Evolutionary conservation across 2,113 vertebrate species (phyloP).

Genomic region (Dipodomys merriami): DNA sequence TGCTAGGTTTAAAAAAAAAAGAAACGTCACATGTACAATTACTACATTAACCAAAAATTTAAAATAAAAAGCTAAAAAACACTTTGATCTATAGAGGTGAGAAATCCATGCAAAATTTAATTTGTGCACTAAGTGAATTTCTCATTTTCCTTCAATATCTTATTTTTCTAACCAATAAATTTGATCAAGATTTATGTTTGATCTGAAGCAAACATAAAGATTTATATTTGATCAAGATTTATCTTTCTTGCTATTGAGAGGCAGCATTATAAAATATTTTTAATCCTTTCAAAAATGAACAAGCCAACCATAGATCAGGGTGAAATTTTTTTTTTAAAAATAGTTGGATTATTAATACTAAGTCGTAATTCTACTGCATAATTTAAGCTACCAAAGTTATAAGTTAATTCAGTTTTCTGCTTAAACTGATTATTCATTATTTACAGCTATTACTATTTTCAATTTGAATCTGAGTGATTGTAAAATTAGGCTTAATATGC

Average conservation of each 20-base stretch:
- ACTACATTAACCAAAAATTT: background rate
- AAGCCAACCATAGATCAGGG: background rate
- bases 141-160: background rate
- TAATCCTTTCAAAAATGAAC: background rate
- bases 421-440: background rate
- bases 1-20: too few relatives aligned
- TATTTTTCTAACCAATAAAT: too few relatives aligned
- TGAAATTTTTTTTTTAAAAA: background rate
- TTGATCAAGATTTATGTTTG: too few relatives aligned
- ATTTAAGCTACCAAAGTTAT: background rate
- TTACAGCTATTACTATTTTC: background rate
- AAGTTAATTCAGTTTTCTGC: background rate
- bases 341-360: conserved; percentile 2
- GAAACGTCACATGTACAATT: background rate
- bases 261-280: background rate
- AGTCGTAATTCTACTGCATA: background rate
- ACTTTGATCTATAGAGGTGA: background rate
- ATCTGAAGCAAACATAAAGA: background rate
- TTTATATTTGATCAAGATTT: too few relatives aligned
- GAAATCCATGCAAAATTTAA: background rate
- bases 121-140: background rate
- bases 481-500: conserved; percentile 33
- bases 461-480: background rate
- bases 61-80: background rate
- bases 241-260: background rate